Conservation (phyloP, 1,140 invertebrate species). For the Scaptomyza montana region DNA sequence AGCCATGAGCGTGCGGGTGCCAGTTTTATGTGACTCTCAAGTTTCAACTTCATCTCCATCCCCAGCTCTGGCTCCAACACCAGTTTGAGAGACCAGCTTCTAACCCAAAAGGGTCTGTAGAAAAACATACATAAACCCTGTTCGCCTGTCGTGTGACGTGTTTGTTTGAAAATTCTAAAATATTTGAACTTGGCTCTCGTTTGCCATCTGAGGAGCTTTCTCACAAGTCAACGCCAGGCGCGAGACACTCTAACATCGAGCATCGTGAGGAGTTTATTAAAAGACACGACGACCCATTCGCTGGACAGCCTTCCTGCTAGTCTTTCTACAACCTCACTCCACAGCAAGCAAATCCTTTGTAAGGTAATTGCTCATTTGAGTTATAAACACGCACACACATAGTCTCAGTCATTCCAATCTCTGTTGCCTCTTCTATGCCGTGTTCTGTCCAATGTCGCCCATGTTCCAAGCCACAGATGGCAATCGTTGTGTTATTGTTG, state of each 20-base stretch:
- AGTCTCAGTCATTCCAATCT: background rate
- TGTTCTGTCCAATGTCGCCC: slow-evolving; percentile 9
- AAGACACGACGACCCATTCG: slow-evolving; percentile 45
- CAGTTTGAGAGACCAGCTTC: slow-evolving; percentile 11
- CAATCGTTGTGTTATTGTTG: slow-evolving; percentile 44
- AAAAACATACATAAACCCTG: slow-evolving; percentile 35
- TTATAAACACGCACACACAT: slow-evolving; percentile 76
- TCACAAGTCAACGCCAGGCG: slow-evolving; percentile 74
- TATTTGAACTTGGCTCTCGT: slow-evolving; percentile 50
- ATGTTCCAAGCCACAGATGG: slow-evolving; percentile 56
- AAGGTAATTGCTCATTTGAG: slow-evolving; percentile 82
- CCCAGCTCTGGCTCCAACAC: background rate
- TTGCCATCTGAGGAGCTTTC: slow-evolving; percentile 49
- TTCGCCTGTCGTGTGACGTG: slow-evolving; percentile 67
- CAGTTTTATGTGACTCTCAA: slow-evolving; percentile 34
- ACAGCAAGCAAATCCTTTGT: slow-evolving; percentile 63
- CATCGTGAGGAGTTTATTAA: slow-evolving; percentile 78
- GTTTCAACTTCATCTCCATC: background rate
- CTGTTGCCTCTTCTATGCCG: background rate
- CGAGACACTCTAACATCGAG: slow-evolving; percentile 65
- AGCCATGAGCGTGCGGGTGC: slow-evolving; percentile 77
- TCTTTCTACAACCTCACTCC: background rate
- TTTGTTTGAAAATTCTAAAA: slow-evolving; percentile 75
- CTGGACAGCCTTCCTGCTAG: background rate
- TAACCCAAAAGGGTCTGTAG: slow-evolving; percentile 27